Base-by-base conservation (phyloP, 2,113 vertebrate genomes). In the Heptranchias perlo region DNA sequence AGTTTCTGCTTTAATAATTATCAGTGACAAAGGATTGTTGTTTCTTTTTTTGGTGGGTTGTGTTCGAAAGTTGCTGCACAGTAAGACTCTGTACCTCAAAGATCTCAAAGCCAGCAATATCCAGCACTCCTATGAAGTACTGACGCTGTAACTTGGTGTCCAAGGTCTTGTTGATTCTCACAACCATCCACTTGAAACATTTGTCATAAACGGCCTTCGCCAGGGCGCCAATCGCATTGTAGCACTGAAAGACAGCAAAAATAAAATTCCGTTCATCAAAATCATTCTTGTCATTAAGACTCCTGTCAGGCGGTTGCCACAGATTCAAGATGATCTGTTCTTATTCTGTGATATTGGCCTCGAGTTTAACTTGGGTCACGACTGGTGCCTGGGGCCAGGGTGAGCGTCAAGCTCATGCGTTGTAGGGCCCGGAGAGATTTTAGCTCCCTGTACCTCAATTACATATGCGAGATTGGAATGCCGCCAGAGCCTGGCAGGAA, bases 151-250 rank as follows among this genome's bases (percentile, higher is more conserved):
- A 96, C 96, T 97, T 97, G 93, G 96, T 97, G 92, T 97, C 97
- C 84, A 96, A 31, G 23, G 96, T 97, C 96, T 97, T 97, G 95
- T 96, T 97, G 86, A 97, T 97, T 86, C 97, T 96, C 65, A 96
- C 47, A 96, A 97, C 96, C 95, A 97, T 95, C 97, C 97, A 97
- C 96, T 96, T 97, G 97, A 97, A 97, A 97, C 96, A 97, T 96
- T 97, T 97, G 96, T 97, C 96, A 0, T 97, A 97, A 96, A 97
- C 0, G 0, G 97, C 96, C 89, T 98, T 97, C 69, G 96, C 96
- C 96, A 97, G 96, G 0, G 97, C 97, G 13, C 97, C 84, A 0
- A 96, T 96, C 7, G 97, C 96, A 96, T 96, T 97, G 39, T 97
- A 3, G 7, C 97, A 96, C 58, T 62, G 49, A 62, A 92, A 44